Evolutionary conservation across 2,888 invertebrate species (phyloP), one percentile per base, ranked within the genome.

Genomic region (Herminia tarsipennalis): DNA sequence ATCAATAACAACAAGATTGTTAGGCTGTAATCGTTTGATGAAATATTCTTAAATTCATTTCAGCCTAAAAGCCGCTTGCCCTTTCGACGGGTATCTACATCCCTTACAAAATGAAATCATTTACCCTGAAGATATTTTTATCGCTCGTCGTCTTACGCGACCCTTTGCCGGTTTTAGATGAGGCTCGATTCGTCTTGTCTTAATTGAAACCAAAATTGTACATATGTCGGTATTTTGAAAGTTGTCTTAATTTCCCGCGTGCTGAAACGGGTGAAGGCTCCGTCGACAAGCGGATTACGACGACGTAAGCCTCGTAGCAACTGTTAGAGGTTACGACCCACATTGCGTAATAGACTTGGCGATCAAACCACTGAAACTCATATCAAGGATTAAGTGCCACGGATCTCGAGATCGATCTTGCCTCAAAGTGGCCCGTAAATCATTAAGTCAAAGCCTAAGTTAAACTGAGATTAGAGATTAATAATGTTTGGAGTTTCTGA

Each of bases 341-440:
- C 66, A 65, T 60, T 56, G 38, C 52, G 57, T 70, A 61, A 67
- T 58, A 60, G 55, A 55, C 64, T 67, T 54, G 41, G 56, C 62
- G 62, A 74, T 76, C 73, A 72, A 70, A 71, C 70, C 62, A 68
- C 73, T 72, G 70, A 48, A 77, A 78, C 78, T 84, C 77, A 81
- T 79, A 82, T 73, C 70, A 66, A 65, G 75, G 83, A 83, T 84
- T 83, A 83, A 70, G 53, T 62, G 44, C 41, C 54, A 52, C 51
- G 46, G 61, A 60, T 54, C 57, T 53, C 25, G 40, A 62, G 60
- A 72, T 72, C 67, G 69, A 77, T 73, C 65, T 56, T 37, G 41
- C 56, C 49, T 62, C 52, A 56, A 65, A 48, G 64, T 55, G 52
- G 55, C 47, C 61, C 51, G 57, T 58, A 59, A 75, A 73, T 73